These are phyloP conservation scores for Caenorhabditis imperialis DNA, from an alignment of 2,888 invertebrate species.

Conservation along the genomic window DNA sequence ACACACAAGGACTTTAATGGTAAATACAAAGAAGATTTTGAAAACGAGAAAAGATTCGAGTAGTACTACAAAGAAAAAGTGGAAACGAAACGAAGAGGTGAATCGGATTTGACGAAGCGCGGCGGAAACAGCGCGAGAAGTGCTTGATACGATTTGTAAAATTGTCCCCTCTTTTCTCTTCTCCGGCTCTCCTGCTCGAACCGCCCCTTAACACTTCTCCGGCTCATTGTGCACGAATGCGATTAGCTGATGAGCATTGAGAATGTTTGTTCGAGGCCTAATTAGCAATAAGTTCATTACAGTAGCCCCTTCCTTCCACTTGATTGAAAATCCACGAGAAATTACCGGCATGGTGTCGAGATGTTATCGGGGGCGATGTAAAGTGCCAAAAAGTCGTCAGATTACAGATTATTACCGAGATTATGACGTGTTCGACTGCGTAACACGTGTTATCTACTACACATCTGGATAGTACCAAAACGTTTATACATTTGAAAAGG, in stretches of 20 bases:
- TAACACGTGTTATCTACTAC: background rate
- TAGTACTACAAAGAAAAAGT: conserved; percentile 14
- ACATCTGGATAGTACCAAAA: background rate
- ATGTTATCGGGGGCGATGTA: too few relatives aligned
- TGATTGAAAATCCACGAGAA: too few relatives aligned
- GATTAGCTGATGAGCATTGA: too few relatives aligned
- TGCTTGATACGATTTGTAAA: conserved; percentile 41
- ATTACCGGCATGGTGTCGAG: too few relatives aligned
- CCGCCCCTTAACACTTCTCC: too few relatives aligned
- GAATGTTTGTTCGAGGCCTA: too few relatives aligned
- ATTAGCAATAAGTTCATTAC: too few relatives aligned
- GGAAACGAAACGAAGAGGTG: conserved; percentile 32
- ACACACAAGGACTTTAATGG: conserved; percentile 14
- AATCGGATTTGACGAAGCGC: conserved; percentile 43
- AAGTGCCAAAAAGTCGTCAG: too few relatives aligned
- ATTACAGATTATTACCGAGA: conserved; percentile 1
- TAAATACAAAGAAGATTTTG: conserved; percentile 15
- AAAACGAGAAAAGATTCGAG: conserved; percentile 24
- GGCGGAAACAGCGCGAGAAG: conserved; percentile 26
- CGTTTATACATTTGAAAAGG: too few relatives aligned
- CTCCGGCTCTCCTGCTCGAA: background rate
- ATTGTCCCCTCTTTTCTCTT: background rate
- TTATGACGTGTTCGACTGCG: conserved; percentile 13
- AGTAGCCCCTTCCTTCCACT: too few relatives aligned
- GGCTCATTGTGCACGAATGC: too few relatives aligned